Conservation (phyloP, 2,888 invertebrate genomes). For the Agrochola circellaris region DNA sequence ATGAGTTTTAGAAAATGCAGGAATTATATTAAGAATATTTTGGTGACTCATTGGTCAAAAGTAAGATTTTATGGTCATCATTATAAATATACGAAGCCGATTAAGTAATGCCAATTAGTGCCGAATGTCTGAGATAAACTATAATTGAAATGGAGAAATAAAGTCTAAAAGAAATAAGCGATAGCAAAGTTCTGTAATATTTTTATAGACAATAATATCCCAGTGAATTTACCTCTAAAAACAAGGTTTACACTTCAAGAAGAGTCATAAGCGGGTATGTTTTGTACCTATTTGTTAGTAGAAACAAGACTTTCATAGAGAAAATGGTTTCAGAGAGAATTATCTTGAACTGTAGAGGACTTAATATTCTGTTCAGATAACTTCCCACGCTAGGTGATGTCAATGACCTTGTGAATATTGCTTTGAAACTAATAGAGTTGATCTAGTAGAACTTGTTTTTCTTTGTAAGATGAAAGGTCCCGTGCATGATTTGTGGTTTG, state of each 20-base stretch:
- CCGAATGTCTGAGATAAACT: not conserved
- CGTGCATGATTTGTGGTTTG: not conserved
- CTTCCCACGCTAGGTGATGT: constrained; percentile 17
- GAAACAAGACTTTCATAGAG: not conserved
- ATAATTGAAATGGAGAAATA: not conserved
- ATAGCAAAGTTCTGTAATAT: not conserved
- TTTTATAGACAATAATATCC: not conserved
- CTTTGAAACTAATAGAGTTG: not conserved
- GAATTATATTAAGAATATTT: not conserved
- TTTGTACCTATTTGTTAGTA: not conserved
- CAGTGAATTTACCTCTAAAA: not conserved
- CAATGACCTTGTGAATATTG: constrained; percentile 17
- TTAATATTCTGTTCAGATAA: constrained; percentile 20
- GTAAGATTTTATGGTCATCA: not conserved
- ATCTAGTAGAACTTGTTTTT: not conserved
- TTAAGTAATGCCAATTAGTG: too few species aligned
- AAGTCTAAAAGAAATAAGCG: not conserved
- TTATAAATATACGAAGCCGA: not conserved
- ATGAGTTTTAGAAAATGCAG: not conserved
- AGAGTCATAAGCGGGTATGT: too few species aligned
- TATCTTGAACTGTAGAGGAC: not conserved
- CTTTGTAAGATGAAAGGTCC: not conserved
- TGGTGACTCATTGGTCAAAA: not conserved
- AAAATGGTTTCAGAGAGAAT: not conserved
- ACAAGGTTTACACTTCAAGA: not conserved